Conservation (phyloP, 2,797 vertebrate genomes). For the Aphelocoma californica region DNA sequence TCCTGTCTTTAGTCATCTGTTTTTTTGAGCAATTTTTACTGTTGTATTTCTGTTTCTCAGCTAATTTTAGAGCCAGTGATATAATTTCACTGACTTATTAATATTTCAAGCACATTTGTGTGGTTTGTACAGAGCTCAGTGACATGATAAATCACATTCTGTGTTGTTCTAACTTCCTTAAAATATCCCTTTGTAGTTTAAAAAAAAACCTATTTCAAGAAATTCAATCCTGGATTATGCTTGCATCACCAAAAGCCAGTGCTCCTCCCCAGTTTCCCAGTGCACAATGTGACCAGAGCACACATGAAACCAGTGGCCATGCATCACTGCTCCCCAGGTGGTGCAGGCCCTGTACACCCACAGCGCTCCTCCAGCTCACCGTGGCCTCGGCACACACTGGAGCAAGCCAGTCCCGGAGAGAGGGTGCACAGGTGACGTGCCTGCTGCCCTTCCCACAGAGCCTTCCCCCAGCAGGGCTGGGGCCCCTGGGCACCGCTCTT, state of each 20-base stretch:
- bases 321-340: background rate
- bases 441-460: background rate
- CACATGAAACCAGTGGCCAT: accelerated
- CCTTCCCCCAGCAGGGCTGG: background rate
- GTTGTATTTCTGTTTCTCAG: background rate
- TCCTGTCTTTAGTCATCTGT: background rate
- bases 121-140: background rate
- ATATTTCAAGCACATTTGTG: background rate
- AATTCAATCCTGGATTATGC: background rate
- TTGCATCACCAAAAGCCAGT: background rate
- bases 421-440: accelerated
- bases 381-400: accelerated
- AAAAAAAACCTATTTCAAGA: background rate
- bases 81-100: background rate
- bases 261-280: background rate
- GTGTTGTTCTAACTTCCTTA: background rate
- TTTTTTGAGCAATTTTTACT: background rate
- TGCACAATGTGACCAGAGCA: background rate
- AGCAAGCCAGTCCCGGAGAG: accelerated
- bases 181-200: background rate
- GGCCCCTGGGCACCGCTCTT: accelerated
- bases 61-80: background rate
- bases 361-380: accelerated
- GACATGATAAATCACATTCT: background rate
- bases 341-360: accelerated